phyloP scores from a whole-genome alignment of 2,113 vertebrate species.

The Oreochromis aureus region DNA sequence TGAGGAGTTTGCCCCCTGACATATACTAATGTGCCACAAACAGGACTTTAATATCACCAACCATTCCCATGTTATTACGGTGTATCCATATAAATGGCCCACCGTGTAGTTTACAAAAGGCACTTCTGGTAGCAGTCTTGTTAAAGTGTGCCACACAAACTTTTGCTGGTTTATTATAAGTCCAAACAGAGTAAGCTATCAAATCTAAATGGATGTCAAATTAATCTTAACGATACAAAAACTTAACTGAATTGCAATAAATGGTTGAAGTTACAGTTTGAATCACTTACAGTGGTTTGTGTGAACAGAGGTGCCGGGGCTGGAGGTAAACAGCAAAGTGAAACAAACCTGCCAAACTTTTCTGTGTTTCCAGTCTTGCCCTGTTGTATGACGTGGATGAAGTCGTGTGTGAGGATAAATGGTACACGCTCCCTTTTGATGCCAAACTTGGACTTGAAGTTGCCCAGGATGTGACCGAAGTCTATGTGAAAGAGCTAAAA shows the following conservation, averaged over 20 bases:
- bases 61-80: too few relatives aligned
- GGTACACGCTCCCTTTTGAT: constrained; percentile 98
- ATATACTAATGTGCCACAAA: too few relatives aligned
- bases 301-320: not conserved
- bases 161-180: not conserved
- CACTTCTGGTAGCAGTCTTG: not conserved
- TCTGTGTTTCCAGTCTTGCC: constrained; percentile 96
- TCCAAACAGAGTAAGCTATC: not conserved
- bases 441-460: constrained; percentile 99
- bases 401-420: constrained; percentile 98
- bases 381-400: constrained; percentile 98
- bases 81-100: too few relatives aligned
- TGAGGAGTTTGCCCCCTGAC: too few relatives aligned
- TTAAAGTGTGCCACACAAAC: not conserved
- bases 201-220: not conserved
- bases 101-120: not conserved
- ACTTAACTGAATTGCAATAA: not conserved
- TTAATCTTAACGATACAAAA: not conserved
- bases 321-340: not conserved
- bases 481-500: constrained; percentile 96
- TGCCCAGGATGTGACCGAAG: constrained; percentile 97
- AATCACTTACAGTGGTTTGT: not conserved
- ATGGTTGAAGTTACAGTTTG: not conserved
- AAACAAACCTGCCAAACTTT: constrained; percentile 90
- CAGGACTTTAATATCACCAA: too few relatives aligned